A percentile compares a stretch with the other conserved stretches of the same genome.
Evolutionary conservation across 2,113 vertebrate species (phyloP).

Genomic region (Seriola aureovittata): DNA sequence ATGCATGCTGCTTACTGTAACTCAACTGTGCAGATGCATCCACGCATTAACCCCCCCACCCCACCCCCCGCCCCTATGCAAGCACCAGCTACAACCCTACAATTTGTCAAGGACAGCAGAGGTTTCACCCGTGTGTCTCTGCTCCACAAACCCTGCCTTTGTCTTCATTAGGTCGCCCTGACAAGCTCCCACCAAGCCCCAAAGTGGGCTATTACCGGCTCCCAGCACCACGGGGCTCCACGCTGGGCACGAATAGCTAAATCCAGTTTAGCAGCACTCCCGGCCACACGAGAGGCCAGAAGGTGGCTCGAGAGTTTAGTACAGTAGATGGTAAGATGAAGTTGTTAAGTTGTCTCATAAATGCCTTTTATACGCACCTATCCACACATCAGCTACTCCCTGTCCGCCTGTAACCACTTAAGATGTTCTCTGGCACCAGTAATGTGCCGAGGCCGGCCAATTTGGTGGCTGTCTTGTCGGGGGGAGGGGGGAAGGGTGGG

Average conservation of each 20-base stretch:
- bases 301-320: conserved; percentile 34
- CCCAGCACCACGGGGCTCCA: conserved; percentile 24
- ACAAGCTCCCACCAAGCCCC: conserved; percentile 66
- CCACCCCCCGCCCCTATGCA: background rate
- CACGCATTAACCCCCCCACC: background rate
- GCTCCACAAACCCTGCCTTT: conserved; percentile 64
- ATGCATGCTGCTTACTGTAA: background rate
- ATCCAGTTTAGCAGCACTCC: background rate
- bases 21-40: background rate
- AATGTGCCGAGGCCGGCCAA: background rate
- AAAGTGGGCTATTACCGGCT: conserved; percentile 62
- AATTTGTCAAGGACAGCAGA: conserved; percentile 76
- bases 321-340: conserved; percentile 4
- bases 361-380: conserved; percentile 39
- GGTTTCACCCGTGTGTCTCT: conserved; percentile 69
- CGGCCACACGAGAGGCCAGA: conserved; percentile 24
- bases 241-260: conserved; percentile 45
- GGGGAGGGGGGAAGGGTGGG: background rate
- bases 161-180: conserved; percentile 79
- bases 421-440: conserved; percentile 27
- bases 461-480: conserved; percentile 12
- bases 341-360: conserved; percentile 57
- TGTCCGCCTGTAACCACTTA: conserved; percentile 38
- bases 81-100: conserved; percentile 8
- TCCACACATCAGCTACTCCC: conserved; percentile 15